Conservation (phyloP, 2,113 vertebrate species). For the Xenotilapia longispinis region DNA sequence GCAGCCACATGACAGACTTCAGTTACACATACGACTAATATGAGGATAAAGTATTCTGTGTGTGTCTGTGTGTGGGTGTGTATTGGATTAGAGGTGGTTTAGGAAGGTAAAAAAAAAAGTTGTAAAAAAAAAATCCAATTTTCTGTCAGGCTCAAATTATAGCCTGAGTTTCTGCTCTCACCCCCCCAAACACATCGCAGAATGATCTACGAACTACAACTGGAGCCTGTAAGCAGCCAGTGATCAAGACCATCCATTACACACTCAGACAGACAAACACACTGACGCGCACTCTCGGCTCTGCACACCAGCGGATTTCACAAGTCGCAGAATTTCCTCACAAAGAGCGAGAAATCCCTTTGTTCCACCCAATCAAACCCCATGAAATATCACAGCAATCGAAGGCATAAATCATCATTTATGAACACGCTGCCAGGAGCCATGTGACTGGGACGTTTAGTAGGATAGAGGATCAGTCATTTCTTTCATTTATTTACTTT, state of each 20-base stretch:
- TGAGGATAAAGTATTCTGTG: background rate
- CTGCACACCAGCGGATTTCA: slow-evolving; percentile 4
- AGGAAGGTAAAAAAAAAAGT: background rate
- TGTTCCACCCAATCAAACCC: slow-evolving; percentile 18
- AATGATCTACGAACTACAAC: slow-evolving; percentile 27
- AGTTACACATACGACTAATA: background rate
- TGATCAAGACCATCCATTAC: slow-evolving; percentile 4
- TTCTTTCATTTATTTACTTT: background rate
- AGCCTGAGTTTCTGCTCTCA: slow-evolving; percentile 12
- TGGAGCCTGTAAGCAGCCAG: slow-evolving; percentile 14
- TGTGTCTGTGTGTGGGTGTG: background rate
- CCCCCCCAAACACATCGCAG: background rate
- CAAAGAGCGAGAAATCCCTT: slow-evolving; percentile 15
- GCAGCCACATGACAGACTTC: background rate
- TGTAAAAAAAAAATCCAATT: slow-evolving; percentile 21
- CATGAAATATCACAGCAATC: background rate
- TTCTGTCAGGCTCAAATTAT: slow-evolving; percentile 43
- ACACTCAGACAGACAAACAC: background rate
- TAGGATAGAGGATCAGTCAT: background rate
- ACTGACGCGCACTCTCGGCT: background rate
- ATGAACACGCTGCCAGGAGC: background rate
- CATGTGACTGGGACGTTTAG: background rate
- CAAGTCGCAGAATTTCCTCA: slow-evolving; percentile 26
- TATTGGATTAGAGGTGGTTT: background rate
- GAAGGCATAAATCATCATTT: background rate